Base-by-base conservation (phyloP, 2,113 vertebrate species). In the Reinhardtius hippoglossoides region DNA sequence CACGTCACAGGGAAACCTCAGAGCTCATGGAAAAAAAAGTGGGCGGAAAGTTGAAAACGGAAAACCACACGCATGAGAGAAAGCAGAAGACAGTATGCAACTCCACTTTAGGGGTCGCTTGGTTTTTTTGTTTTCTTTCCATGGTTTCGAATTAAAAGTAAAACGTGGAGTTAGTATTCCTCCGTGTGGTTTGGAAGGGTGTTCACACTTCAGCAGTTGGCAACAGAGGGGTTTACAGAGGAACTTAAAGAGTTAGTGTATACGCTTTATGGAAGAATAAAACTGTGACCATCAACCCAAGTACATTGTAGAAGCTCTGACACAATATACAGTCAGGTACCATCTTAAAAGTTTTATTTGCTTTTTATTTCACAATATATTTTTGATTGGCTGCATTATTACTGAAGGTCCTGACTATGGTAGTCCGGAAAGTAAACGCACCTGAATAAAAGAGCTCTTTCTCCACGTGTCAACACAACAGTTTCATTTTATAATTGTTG, bases 1-100 rank as follows among this genome's bases (percentile, higher is more conserved):
- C 81, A 75, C 1, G 6, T 54, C 18, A 54, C 76, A 73, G 78
- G 5, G n/a, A 24, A 73, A 50, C 54, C 71, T 9, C 83, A 78
- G 76, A 18, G 4, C 66, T 64, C 71, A 81, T 58, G 57, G 73
- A 69, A 21, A 21, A 7, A 26, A 57, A 35, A 60, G n/a, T 2
- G n/a, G 20, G 52, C 52, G 89, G 87, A 84, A 86, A 89, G 80
- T 59, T 57, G 18, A 73, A 73, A 52, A 15, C 13, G n/a, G 3
- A 61, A 83, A 76, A 48, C 24, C 52, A 31, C 8, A 68, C 59
- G 75, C 65, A 44, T 54, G 65, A 72, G 76, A 84, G n/a, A 18
- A 20, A 35, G 31, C 12, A 20, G 31, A 71, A 63, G 23, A 20
- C 40, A 23, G 87, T 90, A 79, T 50, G 76, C 27, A 86, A 87